Conservation (phyloP, 2,888 invertebrate genomes). For the Dicyrtomina minuta region DNA sequence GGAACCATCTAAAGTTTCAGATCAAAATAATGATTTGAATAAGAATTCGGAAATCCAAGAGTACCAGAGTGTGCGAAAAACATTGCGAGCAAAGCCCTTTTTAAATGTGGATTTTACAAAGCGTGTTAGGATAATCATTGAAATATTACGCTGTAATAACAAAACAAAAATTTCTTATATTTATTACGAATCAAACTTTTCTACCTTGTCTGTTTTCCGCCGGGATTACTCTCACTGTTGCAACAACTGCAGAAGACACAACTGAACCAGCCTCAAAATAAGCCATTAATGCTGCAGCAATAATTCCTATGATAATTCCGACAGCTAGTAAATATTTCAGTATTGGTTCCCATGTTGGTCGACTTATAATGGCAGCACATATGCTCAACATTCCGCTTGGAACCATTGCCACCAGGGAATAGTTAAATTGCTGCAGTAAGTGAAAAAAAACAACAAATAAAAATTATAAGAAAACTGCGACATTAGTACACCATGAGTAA, state of each 20-base stretch:
- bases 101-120: too few species aligned
- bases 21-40: too few species aligned
- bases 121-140: not conserved
- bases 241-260: conserved; percentile 49
- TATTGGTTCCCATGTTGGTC: conserved; percentile 75
- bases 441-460: conserved; percentile 7
- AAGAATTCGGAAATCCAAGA: too few species aligned
- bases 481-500: not conserved
- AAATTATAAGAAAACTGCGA: not conserved
- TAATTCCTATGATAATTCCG: conserved; percentile 65
- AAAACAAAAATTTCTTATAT: not conserved
- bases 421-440: conserved; percentile 63
- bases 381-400: conserved; percentile 66
- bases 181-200: too few species aligned
- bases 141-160: too few species aligned
- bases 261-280: conserved; percentile 51
- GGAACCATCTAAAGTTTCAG: conserved; percentile 22
- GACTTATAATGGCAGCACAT: conserved; percentile 69
- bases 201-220: conserved; percentile 41
- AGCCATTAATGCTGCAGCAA: conserved; percentile 64
- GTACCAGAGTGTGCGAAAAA: too few species aligned
- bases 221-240: conserved; percentile 52
- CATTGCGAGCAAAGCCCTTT: too few species aligned
- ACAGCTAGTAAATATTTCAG: conserved; percentile 67
- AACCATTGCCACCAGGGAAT: conserved; percentile 69